phyloP scores from a whole-genome alignment of 2,888 invertebrate species.

The Pterobdella sp. region DNA sequence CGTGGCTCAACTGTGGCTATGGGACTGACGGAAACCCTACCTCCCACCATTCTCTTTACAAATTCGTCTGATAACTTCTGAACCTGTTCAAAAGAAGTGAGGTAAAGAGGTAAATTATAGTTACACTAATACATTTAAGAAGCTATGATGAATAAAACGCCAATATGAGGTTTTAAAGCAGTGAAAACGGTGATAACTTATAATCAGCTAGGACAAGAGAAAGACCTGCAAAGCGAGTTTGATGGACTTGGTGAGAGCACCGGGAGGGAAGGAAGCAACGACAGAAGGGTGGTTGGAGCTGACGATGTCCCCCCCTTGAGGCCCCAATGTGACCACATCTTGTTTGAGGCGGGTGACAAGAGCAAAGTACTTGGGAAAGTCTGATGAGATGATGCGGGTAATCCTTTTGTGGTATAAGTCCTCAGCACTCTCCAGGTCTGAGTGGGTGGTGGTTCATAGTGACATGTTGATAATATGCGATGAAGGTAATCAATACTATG shows the following conservation, averaged over 20 bases:
- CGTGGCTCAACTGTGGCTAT: constrained; percentile 98
- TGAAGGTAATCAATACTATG: neutral
- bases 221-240: constrained; percentile 98
- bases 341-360: constrained; percentile 68
- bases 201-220: too few species aligned
- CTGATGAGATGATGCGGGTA: constrained; percentile 89
- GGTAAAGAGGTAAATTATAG: too few species aligned
- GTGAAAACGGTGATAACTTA: too few species aligned
- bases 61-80: constrained; percentile 94
- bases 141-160: too few species aligned
- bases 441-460: neutral
- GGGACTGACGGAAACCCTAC: constrained; percentile 95
- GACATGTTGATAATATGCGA: neutral
- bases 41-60: constrained; percentile 88
- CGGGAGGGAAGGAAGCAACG: constrained; percentile 97
- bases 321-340: constrained; percentile 95
- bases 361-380: constrained; percentile 98
- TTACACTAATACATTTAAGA: too few species aligned
- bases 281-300: constrained; percentile 97
- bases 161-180: too few species aligned
- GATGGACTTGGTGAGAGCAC: constrained; percentile 97
- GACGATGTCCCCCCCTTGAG: constrained; percentile 96
- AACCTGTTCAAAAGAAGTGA: constrained; percentile 61
- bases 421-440: constrained; percentile 57
- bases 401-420: constrained; percentile 83